Percentiles rank a stretch among this genome's conserved stretches.
Conservation (phyloP, 2,113 vertebrate species). For the Hystrix cristata region DNA sequence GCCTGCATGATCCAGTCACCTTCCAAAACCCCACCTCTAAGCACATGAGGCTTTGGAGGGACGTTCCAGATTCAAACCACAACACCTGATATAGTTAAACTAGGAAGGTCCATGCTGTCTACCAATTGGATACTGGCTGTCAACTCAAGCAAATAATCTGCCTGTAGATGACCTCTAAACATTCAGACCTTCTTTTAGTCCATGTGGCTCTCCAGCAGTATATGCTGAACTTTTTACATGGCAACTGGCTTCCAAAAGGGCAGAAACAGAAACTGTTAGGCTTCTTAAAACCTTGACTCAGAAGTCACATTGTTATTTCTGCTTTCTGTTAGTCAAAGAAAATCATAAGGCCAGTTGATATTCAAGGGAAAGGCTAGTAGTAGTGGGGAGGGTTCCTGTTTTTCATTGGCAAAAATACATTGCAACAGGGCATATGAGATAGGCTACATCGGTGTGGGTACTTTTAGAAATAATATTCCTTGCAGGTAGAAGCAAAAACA, state of each 20-base stretch:
- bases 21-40: no score
- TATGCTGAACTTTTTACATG: background rate
- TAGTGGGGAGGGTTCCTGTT: background rate
- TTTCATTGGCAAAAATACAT: background rate
- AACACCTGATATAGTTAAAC: background rate
- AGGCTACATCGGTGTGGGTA: background rate
- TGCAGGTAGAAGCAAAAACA: background rate
- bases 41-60: no score
- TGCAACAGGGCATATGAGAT: background rate
- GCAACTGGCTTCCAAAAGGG: background rate
- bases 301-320: background rate
- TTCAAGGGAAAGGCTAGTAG: background rate
- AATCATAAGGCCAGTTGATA: background rate
- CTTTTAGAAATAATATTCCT: background rate
- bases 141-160: background rate
- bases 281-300: background rate
- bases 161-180: background rate
- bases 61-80: background rate
- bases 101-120: no score
- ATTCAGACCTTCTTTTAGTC: background rate
- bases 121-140: background rate
- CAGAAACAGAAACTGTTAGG: background rate
- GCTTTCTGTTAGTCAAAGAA: background rate
- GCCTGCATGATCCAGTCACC: no score
- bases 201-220: background rate